phyloP scores from a whole-genome alignment of 2,797 vertebrate species.

The Oreonectes daqikongensis region DNA sequence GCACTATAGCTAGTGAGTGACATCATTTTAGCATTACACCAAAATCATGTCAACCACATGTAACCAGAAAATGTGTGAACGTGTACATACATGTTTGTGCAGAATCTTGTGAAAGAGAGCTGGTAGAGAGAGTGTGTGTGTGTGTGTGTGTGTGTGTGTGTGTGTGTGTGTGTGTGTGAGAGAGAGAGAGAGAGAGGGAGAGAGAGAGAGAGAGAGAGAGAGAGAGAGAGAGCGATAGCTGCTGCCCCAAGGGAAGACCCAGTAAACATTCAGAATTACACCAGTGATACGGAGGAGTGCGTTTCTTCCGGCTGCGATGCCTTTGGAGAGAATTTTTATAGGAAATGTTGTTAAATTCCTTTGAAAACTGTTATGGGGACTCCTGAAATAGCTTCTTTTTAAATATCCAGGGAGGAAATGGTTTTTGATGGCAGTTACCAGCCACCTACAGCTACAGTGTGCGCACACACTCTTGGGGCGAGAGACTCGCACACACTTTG shows the following conservation, averaged over 20 bases:
- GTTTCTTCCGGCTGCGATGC: constrained; percentile 16
- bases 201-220: neutral
- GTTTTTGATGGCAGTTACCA: constrained; percentile 25
- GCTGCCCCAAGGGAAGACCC: constrained; percentile 23
- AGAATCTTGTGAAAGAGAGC: no score
- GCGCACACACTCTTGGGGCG: neutral
- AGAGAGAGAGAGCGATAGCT: neutral
- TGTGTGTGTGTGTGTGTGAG: neutral
- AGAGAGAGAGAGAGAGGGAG: neutral
- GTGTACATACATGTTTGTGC: neutral
- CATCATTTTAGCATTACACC: constrained; percentile 28
- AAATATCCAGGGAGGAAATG: constrained; percentile 25
- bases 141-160: neutral
- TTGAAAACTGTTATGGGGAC: neutral
- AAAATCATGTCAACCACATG: constrained; percentile 23
- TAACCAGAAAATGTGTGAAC: neutral
- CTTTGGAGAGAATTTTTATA: constrained; percentile 23
- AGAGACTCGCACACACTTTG: neutral
- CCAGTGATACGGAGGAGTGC: constrained; percentile 9
- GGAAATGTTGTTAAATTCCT: constrained; percentile 4
- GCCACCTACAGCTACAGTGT: constrained; percentile 22
- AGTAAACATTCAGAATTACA: constrained; percentile 35
- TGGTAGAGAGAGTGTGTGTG: no score
- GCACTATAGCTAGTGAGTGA: constrained; percentile 21
- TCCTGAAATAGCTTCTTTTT: constrained; percentile 37